Evolutionary conservation across 2,888 invertebrate genomes (phyloP).

Genomic region (Carpatolechia fugitivella): DNA sequence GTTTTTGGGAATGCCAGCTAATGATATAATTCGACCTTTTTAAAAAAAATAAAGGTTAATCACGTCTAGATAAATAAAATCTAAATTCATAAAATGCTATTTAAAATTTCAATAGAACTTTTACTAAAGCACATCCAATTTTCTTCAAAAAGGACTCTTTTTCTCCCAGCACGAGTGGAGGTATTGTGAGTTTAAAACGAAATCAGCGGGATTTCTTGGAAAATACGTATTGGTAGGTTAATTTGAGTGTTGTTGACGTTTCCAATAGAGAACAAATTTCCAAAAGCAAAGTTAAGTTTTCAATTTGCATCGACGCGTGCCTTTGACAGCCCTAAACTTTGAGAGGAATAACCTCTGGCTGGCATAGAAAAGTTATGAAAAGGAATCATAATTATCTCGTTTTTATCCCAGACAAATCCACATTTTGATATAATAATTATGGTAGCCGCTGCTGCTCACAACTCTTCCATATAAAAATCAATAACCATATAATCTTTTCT

Average conservation of each 20-base stretch:
- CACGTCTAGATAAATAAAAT: not conserved
- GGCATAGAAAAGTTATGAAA: too few species aligned
- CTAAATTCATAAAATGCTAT: not conserved
- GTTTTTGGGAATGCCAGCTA: too few species aligned
- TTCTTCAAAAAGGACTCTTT: not conserved
- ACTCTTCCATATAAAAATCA: too few species aligned
- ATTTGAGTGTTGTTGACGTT: slow-evolving; percentile 37
- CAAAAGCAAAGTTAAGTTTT: slow-evolving; percentile 31
- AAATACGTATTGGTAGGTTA: slow-evolving; percentile 16
- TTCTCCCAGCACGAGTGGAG: not conserved
- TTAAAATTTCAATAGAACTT: not conserved
- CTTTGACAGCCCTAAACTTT: slow-evolving; percentile 30
- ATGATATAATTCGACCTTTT: too few species aligned
- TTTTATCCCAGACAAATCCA: too few species aligned
- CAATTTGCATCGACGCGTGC: slow-evolving; percentile 30
- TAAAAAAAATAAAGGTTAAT: too few species aligned
- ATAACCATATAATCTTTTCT: too few species aligned
- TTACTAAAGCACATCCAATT: not conserved
- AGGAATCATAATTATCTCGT: too few species aligned
- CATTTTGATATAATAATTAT: too few species aligned
- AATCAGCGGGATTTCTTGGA: not conserved
- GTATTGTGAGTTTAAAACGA: not conserved
- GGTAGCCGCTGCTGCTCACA: too few species aligned
- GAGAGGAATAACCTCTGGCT: not conserved
- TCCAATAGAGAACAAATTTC: slow-evolving; percentile 31